A percentile compares a stretch with the other conserved stretches of the same genome.
phyloP scores from a whole-genome alignment of 2,113 vertebrate genomes.

The Corythaixoides concolor region DNA sequence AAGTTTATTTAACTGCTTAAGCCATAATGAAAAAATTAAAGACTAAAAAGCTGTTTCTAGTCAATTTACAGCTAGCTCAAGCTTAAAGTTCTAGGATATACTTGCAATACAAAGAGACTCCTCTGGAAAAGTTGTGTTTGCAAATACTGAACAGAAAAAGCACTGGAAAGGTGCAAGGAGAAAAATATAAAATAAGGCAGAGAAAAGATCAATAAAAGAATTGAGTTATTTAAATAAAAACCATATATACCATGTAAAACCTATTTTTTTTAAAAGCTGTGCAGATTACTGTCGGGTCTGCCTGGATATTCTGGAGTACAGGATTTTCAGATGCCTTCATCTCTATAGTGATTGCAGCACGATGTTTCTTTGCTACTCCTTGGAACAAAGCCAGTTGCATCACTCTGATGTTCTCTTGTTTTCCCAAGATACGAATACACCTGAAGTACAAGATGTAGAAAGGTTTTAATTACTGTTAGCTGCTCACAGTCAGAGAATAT shows the following conservation, averaged over 20 bases:
- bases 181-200: not conserved
- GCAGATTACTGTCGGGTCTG: constrained; percentile 93
- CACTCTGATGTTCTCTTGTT: constrained; percentile 95
- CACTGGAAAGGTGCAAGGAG: not conserved
- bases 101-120: not conserved
- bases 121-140: not conserved
- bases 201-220: not conserved
- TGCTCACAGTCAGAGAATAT: not conserved
- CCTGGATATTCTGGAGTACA: constrained; percentile 85
- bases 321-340: constrained; percentile 99
- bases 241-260: constrained; percentile 90
- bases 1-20: not conserved
- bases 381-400: constrained; percentile 93
- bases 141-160: not conserved
- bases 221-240: not conserved
- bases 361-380: constrained; percentile 87
- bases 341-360: constrained; percentile 90
- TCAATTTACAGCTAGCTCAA: not conserved
- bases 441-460: constrained; percentile 65
- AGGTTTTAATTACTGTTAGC: not conserved
- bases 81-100: constrained; percentile 21
- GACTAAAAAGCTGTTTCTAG: not conserved
- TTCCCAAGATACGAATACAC: constrained; percentile 95
- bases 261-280: constrained; percentile 98
- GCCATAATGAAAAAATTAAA: not conserved